Conservation (phyloP, 2,888 invertebrate species). For the Pterobdella sp. region DNA sequence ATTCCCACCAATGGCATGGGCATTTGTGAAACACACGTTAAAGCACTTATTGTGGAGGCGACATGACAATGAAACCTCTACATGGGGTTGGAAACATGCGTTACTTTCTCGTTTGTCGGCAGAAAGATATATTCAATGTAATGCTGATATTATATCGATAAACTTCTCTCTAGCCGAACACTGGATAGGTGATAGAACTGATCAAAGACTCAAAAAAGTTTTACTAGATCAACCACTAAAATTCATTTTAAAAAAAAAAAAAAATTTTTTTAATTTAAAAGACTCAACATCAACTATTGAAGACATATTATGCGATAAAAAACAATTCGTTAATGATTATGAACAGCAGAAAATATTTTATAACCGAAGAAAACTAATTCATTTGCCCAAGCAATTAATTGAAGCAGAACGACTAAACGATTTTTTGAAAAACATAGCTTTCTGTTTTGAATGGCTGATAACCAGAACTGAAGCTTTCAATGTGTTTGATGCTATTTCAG, state of each 20-base stretch:
- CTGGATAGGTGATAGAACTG: slow-evolving; percentile 41
- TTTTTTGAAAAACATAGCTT: slow-evolving; percentile 42
- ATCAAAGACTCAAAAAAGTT: slow-evolving; percentile 11
- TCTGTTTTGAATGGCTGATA: slow-evolving; percentile 50
- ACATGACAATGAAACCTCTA: slow-evolving; percentile 44
- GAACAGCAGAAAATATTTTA: slow-evolving; percentile 37
- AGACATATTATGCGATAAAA: background rate
- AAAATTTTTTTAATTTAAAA: too few relatives aligned
- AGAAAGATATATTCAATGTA: slow-evolving; percentile 41
- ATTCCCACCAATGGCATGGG: slow-evolving; percentile 44
- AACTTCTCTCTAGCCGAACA: slow-evolving; percentile 49
- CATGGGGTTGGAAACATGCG: slow-evolving; percentile 43
- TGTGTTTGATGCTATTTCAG: slow-evolving; percentile 45
- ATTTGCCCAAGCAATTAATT: slow-evolving; percentile 47
- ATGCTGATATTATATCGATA: slow-evolving; percentile 36
- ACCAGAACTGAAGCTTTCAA: slow-evolving; percentile 48
- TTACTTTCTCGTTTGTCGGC: slow-evolving; percentile 40
- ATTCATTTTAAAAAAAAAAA: background rate
- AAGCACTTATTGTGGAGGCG: slow-evolving; percentile 40
- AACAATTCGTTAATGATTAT: background rate
- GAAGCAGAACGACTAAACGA: slow-evolving; percentile 45
- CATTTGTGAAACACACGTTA: slow-evolving; percentile 43
- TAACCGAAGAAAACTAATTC: slow-evolving; percentile 48
- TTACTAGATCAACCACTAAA: slow-evolving; percentile 34
- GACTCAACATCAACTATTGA: slow-evolving; percentile 34